Evolutionary conservation across 2,113 vertebrate genomes (phyloP).

Genomic region (Mesocricetus auratus): DNA sequence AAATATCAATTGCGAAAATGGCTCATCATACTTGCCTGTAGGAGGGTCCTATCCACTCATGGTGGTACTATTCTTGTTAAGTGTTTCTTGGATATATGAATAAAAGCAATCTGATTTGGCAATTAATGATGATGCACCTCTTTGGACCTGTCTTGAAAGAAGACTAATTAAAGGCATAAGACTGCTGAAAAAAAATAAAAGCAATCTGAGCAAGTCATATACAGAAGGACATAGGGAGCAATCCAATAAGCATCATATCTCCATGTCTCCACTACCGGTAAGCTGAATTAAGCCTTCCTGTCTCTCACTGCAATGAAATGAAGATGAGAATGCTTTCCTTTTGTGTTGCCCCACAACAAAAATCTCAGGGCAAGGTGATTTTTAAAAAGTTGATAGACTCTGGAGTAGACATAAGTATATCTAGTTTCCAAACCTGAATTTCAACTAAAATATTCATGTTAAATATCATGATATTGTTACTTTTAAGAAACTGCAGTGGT

Average conservation of each 20-base stretch:
- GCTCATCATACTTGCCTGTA: neutral
- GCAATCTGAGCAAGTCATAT: neutral
- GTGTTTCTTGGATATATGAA: neutral
- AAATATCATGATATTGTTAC: neutral
- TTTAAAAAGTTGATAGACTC: too few species aligned
- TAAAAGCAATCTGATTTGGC: too few species aligned
- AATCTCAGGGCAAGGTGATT: too few species aligned
- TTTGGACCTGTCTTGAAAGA: neutral
- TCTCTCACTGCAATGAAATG: neutral
- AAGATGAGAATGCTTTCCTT: neutral
- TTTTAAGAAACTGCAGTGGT: too few species aligned
- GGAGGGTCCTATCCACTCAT: neutral
- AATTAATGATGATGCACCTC: neutral
- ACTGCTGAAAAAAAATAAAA: neutral
- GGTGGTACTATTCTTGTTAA: neutral
- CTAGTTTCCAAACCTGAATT: neutral
- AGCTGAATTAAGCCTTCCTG: neutral
- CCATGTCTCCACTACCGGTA: neutral
- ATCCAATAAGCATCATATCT: neutral
- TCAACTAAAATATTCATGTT: neutral
- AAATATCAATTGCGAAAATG: neutral
- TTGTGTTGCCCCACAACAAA: neutral
- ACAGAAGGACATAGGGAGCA: neutral
- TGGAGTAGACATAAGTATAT: neutral
- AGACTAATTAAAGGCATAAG: neutral